Evolutionary conservation across 2,113 vertebrate species (phyloP).

Genomic region (Etheostoma spectabile): DNA sequence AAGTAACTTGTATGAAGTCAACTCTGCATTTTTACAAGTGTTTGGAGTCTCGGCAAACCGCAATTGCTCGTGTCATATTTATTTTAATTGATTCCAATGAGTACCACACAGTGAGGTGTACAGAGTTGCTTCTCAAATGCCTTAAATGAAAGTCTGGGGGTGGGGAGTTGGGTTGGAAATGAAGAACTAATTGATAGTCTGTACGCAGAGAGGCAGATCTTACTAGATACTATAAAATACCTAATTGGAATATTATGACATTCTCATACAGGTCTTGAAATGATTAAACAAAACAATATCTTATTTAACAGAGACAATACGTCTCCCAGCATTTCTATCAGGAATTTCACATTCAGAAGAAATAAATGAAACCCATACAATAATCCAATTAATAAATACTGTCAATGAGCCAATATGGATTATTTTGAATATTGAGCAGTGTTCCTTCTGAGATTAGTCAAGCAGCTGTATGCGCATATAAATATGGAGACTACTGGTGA

Average conservation of each 20-base stretch:
- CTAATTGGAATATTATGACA: background rate
- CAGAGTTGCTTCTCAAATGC: too few relatives aligned
- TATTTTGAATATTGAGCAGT: background rate
- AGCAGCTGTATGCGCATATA: background rate
- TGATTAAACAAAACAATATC: background rate
- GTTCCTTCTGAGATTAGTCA: background rate
- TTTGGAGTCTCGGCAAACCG: too few relatives aligned
- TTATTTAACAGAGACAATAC: background rate
- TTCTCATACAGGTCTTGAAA: constrained; percentile 3
- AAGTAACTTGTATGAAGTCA: constrained; percentile 13
- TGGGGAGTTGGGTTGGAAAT: too few relatives aligned
- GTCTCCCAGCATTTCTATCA: background rate
- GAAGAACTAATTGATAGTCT: too few relatives aligned
- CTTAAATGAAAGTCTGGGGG: background rate
- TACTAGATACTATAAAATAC: background rate
- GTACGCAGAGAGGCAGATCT: background rate
- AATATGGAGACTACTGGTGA: background rate
- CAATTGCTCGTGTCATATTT: too few relatives aligned
- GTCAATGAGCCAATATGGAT: background rate
- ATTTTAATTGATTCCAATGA: background rate
- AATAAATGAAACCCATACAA: constrained; percentile 4
- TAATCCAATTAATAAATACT: constrained; percentile 18
- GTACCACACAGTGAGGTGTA: background rate
- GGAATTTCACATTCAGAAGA: background rate
- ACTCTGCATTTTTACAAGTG: background rate